Evolutionary conservation across 1,140 invertebrate species (phyloP).

Genomic region (Daktulosphaira vitifoliae): DNA sequence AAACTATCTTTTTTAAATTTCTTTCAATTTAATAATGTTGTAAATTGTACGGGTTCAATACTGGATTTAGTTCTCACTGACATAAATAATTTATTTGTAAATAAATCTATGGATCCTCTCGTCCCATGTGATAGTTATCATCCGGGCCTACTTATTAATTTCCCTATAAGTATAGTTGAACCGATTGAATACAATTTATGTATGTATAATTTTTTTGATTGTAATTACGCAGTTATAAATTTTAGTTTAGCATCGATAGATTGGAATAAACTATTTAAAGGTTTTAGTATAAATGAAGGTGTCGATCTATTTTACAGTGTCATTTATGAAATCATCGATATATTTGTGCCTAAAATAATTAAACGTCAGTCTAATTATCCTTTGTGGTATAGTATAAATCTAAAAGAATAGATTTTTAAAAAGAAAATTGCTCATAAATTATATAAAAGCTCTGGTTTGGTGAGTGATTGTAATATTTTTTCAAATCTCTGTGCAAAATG

Average conservation of each 20-base stretch:
- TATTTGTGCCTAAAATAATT: slow-evolving; percentile 9
- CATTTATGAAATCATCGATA: slow-evolving; percentile 4
- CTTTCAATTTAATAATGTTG: too few relatives aligned
- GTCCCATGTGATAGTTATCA: not conserved
- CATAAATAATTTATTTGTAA: not conserved
- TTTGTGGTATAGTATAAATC: not conserved
- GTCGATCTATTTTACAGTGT: not conserved
- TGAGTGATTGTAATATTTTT: slow-evolving; percentile 13
- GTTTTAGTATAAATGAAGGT: too few relatives aligned
- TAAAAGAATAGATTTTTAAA: slow-evolving; percentile 4
- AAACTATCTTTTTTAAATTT: slow-evolving; percentile 18
- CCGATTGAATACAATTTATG: not conserved
- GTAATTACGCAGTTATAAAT: not conserved
- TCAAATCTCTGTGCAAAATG: not conserved
- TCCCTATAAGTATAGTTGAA: not conserved
- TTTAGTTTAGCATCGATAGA: not conserved
- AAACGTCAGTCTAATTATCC: not conserved
- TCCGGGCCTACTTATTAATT: not conserved
- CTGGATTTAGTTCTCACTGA: not conserved
- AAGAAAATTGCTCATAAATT: slow-evolving; percentile 19
- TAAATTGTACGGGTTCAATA: too few relatives aligned
- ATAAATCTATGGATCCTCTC: not conserved
- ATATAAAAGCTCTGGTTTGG: slow-evolving; percentile 6
- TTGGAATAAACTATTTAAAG: not conserved
- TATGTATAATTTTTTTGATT: not conserved